Evolutionary conservation across 2,113 vertebrate species (phyloP), one percentile per base, ranked within the genome.

Genomic region (Chloropsis cyanopogon): DNA sequence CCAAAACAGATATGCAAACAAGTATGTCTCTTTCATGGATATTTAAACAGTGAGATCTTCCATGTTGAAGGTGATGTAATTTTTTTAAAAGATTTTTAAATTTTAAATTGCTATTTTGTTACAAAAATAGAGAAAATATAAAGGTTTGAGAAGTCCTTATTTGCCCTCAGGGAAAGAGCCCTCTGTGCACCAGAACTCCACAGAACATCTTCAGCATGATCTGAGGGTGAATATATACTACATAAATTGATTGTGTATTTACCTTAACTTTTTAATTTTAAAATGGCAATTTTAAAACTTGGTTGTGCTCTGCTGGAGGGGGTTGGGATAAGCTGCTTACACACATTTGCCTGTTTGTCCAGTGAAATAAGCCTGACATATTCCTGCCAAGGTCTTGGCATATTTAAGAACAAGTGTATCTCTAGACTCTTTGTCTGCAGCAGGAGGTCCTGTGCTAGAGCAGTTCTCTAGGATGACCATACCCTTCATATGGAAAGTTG

Each of bases 101-200:
- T 98, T 97, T 98, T 98, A 98, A 98, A 98, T 98, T 97, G 96
- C 98, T 98, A 98, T 98, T 98, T 98, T 98, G 97, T 98, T 98
- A 98, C 97, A 98, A 98, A 97, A 98, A 98, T 97, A 98, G 98
- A 98, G 97, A 97, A 97, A 97, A 97, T 98, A 97, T 97, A 97
- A 97, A 97, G 96, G 97, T 98, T 98, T 82, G 97, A 98, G 96
- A 98, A 97, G 97, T 98, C 97, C 96, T 97, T 98, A 97, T 97
- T 97, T 98, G 98, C 95, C 98, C 98, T 98, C 98, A 98, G 98
- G 98, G 98, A 98, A 98, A 98, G 98, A 97, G 97, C 97, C 97
- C 97, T 98, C 98, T 98, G 93, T 98, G 98, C 98, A 98, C 97
- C 98, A 98, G 97, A 97, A 97, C 98, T 98, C 97, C 97, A 98